Evolutionary conservation across 1,140 invertebrate genomes (phyloP).

Genomic region (Drosophila pseudoananassae): DNA sequence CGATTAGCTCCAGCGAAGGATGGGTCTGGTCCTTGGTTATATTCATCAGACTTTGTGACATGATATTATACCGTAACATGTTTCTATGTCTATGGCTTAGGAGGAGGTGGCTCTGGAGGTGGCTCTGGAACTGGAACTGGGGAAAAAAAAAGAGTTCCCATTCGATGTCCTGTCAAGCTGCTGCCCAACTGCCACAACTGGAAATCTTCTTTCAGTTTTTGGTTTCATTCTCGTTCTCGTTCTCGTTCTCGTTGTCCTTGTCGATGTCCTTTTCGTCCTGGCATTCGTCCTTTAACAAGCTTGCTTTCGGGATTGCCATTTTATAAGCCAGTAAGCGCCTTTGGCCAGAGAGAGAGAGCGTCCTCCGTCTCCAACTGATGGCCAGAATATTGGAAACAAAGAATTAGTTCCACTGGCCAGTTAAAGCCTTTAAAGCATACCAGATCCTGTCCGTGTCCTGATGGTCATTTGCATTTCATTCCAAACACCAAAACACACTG

Average conservation of each 20-base stretch:
- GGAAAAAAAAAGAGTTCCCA: slow-evolving; percentile 11
- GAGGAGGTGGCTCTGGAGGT: too few species aligned
- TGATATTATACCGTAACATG: slow-evolving; percentile 34
- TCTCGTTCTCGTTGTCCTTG: background rate
- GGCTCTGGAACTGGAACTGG: background rate
- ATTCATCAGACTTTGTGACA: slow-evolving; percentile 41
- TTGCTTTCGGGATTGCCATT: slow-evolving; percentile 31
- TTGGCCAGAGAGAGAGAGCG: slow-evolving; percentile 34
- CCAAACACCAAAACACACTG: slow-evolving; percentile 2
- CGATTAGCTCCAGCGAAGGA: too few species aligned
- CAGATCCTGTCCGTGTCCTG: background rate
- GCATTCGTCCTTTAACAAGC: slow-evolving; percentile 28
- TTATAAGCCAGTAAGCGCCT: slow-evolving; percentile 65
- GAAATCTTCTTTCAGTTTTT: slow-evolving; percentile 18
- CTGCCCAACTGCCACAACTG: slow-evolving; percentile 18
- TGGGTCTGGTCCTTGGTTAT: slow-evolving; percentile 12
- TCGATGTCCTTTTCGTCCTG: background rate
- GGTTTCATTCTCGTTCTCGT: too few species aligned
- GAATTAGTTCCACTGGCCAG: slow-evolving; percentile 13
- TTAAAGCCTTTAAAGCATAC: background rate
- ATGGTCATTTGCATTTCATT: slow-evolving; percentile 10
- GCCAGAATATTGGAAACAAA: slow-evolving; percentile 1
- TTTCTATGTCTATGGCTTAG: slow-evolving; percentile 34
- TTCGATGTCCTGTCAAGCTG: slow-evolving; percentile 20
- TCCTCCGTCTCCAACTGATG: background rate